Evolutionary conservation across 2,113 vertebrate species (phyloP), one percentile per base, ranked within the genome.

Genomic region (Phaetusa simplex): DNA sequence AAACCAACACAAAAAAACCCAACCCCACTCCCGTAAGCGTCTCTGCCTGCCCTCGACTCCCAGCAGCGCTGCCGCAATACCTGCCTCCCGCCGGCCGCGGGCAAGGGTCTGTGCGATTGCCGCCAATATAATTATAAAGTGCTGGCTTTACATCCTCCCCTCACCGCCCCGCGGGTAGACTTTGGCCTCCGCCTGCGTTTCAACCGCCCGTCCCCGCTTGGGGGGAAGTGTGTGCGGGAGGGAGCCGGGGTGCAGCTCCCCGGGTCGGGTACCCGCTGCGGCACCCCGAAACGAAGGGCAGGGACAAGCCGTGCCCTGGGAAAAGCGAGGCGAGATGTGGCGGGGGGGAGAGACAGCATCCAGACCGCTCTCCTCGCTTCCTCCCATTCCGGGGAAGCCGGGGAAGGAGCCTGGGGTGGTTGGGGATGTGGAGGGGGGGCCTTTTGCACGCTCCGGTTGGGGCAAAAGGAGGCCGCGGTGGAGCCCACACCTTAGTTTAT

Each of bases 51-150:
- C 69, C 62, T 64, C 47, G 1, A 8, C 5, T 88, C 38, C n/a
- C 32, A 50, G 34, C 42, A 50, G 82, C 2, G 0, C 58, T 36
- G 88, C 86, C 0, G 2, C 50, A 10, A 20, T 2, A 29, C 64
- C 85, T 50, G 40, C 86, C 61, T 61, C 61, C 52, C 0, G 12
- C 90, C 1, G 0, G 24, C 72, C 0, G 4, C 14, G 91, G 94
- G 85, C 96, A 97, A 97, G 97, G 95, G 89, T 97, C 91, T 47
- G 81, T 38, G 67, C 15, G 23, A 93, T 95, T 93, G 67, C 62
- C 42, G 3, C 38, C 95, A 95, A 95, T 90, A 91, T 94, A 93
- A 91, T 87, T 92, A 87, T 79, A 79, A 80, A 47, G 23, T 1
- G 36, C 69, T 66, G 84, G 71, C 53, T 42, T 76, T 45, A 47